Evolutionary conservation across 2,888 invertebrate genomes (phyloP), one percentile per base, ranked within the genome.

Genomic region (Cylindroiulus punctatus): DNA sequence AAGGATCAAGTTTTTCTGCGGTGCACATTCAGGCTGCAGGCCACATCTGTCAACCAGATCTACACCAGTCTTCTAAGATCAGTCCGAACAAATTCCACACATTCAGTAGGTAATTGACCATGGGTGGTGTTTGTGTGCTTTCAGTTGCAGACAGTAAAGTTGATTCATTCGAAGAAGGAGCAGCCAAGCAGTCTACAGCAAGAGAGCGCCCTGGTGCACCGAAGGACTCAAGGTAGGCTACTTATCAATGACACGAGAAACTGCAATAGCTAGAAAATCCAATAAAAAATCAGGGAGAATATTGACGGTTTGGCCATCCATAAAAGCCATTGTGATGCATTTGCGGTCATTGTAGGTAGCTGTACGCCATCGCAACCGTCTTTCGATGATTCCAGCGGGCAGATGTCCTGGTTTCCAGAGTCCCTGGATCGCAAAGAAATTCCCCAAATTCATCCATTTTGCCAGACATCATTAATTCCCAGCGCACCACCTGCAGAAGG

Each of bases 401-500:
- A 57, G 47, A 76, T 52, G 40, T 32, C 32, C 4, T 76, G 85
- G 85, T 26, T 85, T 26, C 65, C 85, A 5, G 76, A 85, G 7
- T 19, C 85, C n/a, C 30, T 85, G 30, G 85, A 85, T 19, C 40
- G 40, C 26, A 83, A 32, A 82, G 86, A 86, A 82, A 44, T 86
- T 30, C 22, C 32, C 32, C 81, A 82, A 82, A 86, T 82, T 40
- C 86, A 82, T 57, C 52, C 86, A n/a, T 86, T 32, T 82, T 82
- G 82, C 47, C 85, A 85, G 65, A 42, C 40, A 76, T 36, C 85
- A 85, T 32, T 85, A 82, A 26, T 85, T 30, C 87, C 87, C 22
- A 87, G 87, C 57, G 87, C 87, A 26, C 87, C 87, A 0, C 87
- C 87, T 5, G 87, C 87, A 1, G 87, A 87, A 84, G 44, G 36